A percentile compares a stretch with the other conserved stretches of the same genome.
These are phyloP conservation scores for Leptarthrus brevirostris DNA, from an alignment of 2,888 invertebrate species.

Conservation along the genomic window DNA sequence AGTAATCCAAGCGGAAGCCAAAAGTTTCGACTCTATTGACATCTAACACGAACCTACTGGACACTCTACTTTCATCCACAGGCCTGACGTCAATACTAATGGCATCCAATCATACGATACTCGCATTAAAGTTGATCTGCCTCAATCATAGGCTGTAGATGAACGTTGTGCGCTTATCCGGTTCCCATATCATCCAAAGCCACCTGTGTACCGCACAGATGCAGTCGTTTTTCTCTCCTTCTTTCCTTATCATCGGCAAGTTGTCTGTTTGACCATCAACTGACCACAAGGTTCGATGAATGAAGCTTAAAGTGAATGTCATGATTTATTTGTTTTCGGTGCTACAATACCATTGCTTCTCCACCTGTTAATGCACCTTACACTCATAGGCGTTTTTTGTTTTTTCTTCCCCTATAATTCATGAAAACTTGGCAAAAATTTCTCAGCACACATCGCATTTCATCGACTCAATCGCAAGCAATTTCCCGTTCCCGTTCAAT, in stretches of 20 bases:
- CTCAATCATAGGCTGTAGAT: constrained; percentile 13
- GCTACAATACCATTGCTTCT: background rate
- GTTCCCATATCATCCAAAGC: background rate
- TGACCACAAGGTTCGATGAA: background rate
- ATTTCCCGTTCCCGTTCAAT: constrained; percentile 28
- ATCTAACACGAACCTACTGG: background rate
- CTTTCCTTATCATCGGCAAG: background rate
- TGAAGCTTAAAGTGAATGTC: background rate
- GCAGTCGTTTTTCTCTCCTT: background rate
- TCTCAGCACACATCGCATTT: constrained; percentile 15
- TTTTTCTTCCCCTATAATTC: background rate
- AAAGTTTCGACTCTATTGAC: no score
- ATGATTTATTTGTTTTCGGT: constrained; percentile 1
- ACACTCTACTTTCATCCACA: background rate
- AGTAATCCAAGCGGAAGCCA: no score
- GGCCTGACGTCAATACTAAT: constrained; percentile 13
- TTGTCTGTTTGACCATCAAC: background rate
- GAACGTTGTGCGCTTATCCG: background rate
- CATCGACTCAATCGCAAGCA: constrained; percentile 7
- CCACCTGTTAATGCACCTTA: background rate
- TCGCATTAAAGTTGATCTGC: constrained; percentile 35
- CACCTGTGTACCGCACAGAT: background rate
- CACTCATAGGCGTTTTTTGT: background rate
- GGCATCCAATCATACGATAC: constrained; percentile 33
- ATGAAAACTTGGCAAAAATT: constrained; percentile 14